Percentiles rank a stretch among this genome's conserved stretches.
Evolutionary conservation across 2,113 vertebrate species (phyloP).

Genomic region (Cyprinodon tularosa): DNA sequence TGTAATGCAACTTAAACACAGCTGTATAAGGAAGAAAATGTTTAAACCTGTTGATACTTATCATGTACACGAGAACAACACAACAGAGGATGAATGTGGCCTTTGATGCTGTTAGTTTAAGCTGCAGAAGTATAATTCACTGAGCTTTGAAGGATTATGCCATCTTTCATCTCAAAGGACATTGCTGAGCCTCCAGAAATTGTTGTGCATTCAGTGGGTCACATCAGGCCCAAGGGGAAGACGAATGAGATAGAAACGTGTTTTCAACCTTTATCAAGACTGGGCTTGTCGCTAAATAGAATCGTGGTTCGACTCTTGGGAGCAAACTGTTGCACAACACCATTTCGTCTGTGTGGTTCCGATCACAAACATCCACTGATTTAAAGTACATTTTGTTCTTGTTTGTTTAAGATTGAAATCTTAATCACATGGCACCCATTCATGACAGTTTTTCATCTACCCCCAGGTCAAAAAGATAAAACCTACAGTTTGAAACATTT

Average conservation of each 20-base stretch:
- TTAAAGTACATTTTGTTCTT: background rate
- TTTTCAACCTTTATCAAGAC: slow-evolving; percentile 42
- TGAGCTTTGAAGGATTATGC: slow-evolving; percentile 5
- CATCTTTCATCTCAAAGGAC: background rate
- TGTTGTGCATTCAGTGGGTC: background rate
- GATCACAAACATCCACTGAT: background rate
- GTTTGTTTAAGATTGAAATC: background rate
- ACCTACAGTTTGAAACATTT: background rate
- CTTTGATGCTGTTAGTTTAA: background rate
- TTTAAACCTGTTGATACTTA: background rate
- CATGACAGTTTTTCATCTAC: too few relatives aligned
- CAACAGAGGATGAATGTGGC: background rate
- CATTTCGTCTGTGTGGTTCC: background rate
- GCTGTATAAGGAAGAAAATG: background rate
- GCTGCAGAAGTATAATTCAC: background rate
- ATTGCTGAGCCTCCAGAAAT: background rate
- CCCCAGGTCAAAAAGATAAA: too few relatives aligned
- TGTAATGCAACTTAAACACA: background rate
- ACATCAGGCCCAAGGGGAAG: background rate
- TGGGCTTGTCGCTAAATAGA: slow-evolving; percentile 31
- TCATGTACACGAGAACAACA: background rate
- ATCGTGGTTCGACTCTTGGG: slow-evolving; percentile 8
- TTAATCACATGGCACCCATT: background rate
- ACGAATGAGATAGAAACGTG: background rate
- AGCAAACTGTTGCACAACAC: slow-evolving; percentile 13